Evolutionary conservation across 2,888 invertebrate genomes (phyloP), one percentile per base, ranked within the genome.

Genomic region (Microctonus brassicae): DNA sequence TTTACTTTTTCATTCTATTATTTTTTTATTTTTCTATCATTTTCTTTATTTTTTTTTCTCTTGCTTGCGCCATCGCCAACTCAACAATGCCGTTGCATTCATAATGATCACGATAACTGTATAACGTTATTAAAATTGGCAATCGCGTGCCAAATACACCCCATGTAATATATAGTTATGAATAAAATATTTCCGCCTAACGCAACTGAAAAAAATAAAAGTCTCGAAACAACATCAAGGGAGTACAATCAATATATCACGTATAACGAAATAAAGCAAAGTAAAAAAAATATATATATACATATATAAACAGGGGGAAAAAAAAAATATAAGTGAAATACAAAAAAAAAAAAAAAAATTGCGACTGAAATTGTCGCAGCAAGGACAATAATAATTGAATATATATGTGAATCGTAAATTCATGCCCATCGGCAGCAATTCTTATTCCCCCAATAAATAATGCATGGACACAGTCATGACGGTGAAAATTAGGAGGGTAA

Each of bases 391-490:
- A 52, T 60, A 65, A 60, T 42, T 58, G 29, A 61, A 66, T 22
- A 29, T 47, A 47, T 47, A 47, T 47, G 17, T 20, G 17, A 17
- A 47, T 17, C 17, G 47, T 47, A n/a, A 47, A 47, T 47, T 47
- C 17, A 47, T 47, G 47, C 17, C 47, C 17, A 34, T 39, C 66
- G 39, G 33, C 34, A 36, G 29, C 61, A 39, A 53, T 62, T 66
- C 39, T 52, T 36, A 70, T 47, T 20, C 64, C 17, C 11, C 52
- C 64, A 20, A 67, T 71, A 71, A 71, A 71, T 71, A 71, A 71
- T 71, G 71, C 71, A 71, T 71, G 53, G 47, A 47, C 66, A 33
- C n/a, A 22, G 52, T 60, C 33, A 42, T 68, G 39, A 39, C 47
- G 20, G 60, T 29, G 70, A 70, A 60, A 66, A 70, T 70, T 70